Evolutionary conservation across 1,140 invertebrate genomes (phyloP), one percentile per base, ranked within the genome.

Genomic region (Mercenaria mercenaria): DNA sequence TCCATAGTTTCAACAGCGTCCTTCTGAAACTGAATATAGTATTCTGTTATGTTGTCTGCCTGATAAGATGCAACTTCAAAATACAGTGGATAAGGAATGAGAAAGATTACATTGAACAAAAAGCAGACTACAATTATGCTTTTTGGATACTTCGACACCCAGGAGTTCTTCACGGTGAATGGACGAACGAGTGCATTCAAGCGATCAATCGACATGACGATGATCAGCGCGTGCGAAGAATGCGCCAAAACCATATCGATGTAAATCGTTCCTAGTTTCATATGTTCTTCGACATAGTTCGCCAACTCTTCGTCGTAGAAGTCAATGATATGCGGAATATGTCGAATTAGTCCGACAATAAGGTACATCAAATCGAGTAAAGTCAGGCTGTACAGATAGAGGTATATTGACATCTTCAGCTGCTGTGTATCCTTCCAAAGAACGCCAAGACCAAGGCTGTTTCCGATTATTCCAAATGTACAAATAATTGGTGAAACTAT

Each of bases 251-350:
- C 72, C 84, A 87, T 76, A 47, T 87, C 84, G 0, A 61, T 13
- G 29, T 87, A 87, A 1, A 87, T 87, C 1, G 72, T 61, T 23
- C 84, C 84, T 2, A 87, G 72, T 56, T 87, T 87, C 84, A 87
- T 87, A 34, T 87, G 84, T 39, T 87, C 84, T 26, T 41, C 72
- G 11, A 87, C 20, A 52, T 76, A 87, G 39, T 87, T 87, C 0
- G 84, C 69, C 6, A 87, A 0, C 1, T 76, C 34, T 32, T 87
- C 37, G 69, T 87, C 52, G 47, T 77, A 64, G 11, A 87, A 2
- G 4, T 52, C 18, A 26, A 87, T 77, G 15, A 77, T 20, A 20
- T 87, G 84, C 11, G 84, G 84, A 77, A 87, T 52, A 34, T 67
- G 56, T 41, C 84, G 47, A 26, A 87, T 2, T 4, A 87, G 34